phyloP scores from a whole-genome alignment of 1,140 invertebrate genomes.

The Drosophila miranda region DNA sequence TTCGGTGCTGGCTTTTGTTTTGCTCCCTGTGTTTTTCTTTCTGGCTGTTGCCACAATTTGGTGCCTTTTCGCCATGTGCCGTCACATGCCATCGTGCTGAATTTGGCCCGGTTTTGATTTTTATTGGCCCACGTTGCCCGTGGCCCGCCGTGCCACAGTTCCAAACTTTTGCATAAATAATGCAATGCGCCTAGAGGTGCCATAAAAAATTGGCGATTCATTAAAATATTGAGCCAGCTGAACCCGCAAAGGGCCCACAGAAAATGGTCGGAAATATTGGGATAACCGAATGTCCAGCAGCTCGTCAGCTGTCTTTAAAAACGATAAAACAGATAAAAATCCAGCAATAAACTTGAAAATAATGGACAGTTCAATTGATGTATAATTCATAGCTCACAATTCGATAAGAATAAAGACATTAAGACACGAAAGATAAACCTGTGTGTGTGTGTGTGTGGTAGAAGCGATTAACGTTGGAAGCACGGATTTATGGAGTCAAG shows the following conservation, averaged over 20 bases:
- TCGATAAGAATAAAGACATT: not conserved
- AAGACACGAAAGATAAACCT: not conserved
- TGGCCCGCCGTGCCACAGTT: constrained; percentile 10
- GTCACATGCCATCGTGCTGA: constrained; percentile 35
- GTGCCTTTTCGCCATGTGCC: constrained; percentile 35
- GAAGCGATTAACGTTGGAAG: not conserved
- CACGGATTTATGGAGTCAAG: no score
- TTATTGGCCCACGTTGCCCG: constrained; percentile 50
- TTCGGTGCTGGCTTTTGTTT: constrained; percentile 45
- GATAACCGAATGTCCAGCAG: constrained; percentile 3
- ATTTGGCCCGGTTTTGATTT: constrained; percentile 61
- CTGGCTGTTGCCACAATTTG: constrained; percentile 29
- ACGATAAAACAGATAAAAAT: not conserved
- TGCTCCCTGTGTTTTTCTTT: constrained; percentile 43
- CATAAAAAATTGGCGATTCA: constrained; percentile 47
- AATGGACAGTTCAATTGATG: constrained; percentile 11
- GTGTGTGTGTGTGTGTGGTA: not conserved
- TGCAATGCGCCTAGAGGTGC: constrained; percentile 42
- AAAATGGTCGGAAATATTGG: constrained; percentile 1
- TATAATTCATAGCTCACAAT: constrained; percentile 4
- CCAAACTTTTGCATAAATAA: constrained; percentile 58
- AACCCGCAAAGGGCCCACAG: constrained; percentile 7
- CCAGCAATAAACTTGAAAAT: not conserved
- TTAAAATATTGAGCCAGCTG: constrained; percentile 55
- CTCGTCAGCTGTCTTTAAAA: no score